A percentile compares a stretch with the other conserved stretches of the same genome.
Evolutionary conservation across 2,888 invertebrate species (phyloP).

Genomic region (Kryphioiulus occultus): DNA sequence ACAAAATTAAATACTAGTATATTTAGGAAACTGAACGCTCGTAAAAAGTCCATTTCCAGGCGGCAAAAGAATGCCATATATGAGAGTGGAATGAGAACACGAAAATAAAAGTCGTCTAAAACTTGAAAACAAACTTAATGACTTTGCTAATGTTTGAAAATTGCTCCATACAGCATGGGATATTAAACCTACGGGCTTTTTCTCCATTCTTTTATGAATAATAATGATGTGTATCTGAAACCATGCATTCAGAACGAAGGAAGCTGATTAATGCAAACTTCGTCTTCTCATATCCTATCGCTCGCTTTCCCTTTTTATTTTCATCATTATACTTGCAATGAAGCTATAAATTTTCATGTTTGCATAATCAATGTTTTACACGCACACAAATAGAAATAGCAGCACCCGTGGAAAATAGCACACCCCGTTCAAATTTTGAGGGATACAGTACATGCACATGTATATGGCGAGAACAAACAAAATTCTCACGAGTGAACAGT

Average conservation of each 20-base stretch:
- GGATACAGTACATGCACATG: no score
- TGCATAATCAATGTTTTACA: slow-evolving; percentile 39
- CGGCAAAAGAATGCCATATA: background rate
- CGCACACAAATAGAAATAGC: slow-evolving; percentile 29
- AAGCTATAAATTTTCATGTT: slow-evolving; percentile 32
- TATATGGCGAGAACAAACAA: background rate
- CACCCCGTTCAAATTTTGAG: background rate
- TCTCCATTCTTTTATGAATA: slow-evolving; percentile 40
- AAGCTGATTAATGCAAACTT: slow-evolving; percentile 40
- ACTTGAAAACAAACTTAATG: slow-evolving; percentile 40
- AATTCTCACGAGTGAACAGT: background rate
- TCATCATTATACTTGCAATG: slow-evolving; percentile 36
- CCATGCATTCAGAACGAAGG: slow-evolving; percentile 18
- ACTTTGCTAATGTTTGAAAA: slow-evolving; percentile 32
- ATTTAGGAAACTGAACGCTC: slow-evolving; percentile 2
- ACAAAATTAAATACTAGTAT: background rate
- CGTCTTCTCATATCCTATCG: slow-evolving; percentile 14
- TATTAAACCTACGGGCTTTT: slow-evolving; percentile 36
- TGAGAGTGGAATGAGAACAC: slow-evolving; percentile 1
- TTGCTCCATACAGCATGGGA: slow-evolving; percentile 17
- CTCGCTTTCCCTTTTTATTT: slow-evolving; percentile 27
- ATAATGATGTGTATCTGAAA: slow-evolving; percentile 34
- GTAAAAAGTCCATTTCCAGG: background rate
- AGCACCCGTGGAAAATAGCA: slow-evolving; percentile 13
- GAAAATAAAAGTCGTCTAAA: slow-evolving; percentile 7